Evolutionary conservation across 1,140 invertebrate genomes (phyloP), one percentile per base, ranked within the genome.

Genomic region (Elysia chlorotica): DNA sequence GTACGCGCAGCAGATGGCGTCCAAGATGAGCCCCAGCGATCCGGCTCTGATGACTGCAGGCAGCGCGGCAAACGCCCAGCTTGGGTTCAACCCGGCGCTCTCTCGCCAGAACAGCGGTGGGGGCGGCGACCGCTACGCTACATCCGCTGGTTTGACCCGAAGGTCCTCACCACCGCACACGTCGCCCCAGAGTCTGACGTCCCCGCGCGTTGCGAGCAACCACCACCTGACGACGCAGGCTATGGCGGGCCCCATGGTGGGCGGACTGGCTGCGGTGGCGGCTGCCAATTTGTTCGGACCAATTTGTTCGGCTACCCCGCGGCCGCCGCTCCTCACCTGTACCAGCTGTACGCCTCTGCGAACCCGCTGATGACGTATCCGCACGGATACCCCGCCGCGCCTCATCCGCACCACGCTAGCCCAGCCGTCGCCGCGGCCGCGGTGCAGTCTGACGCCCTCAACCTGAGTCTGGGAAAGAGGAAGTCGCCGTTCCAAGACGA

Each of bases 361-460:
- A 70, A 75, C 48, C 75, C 62, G 41, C 73, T 74, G 36, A 61
- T 81, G 21, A 69, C 68, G 56, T 77, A 78, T 36, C 65, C 76
- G 3, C 69, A 71, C 1, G 65, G 67, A n/a, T 38, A 70, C 57
- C 73, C 78, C 76, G 77, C 71, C 35, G 74, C 77, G 28, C 72
- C 75, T 30, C 83, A 83, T 68, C 72, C 75, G n/a, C 78, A 83
- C 69, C n/a, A n/a, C n/a, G n/a, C n/a, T n/a, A n/a, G n/a, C n/a
- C 65, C 76, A 4, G 71, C 73, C 1, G 65, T 66, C 23, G 56
- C 71, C 57, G 73, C 78, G 75, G 77, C 71, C 35, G 74, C 77
- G 28, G 74, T 76, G 28, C 83, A 83, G 71, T 73, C 75, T n/a
- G 79, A 83, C 69, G 83, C 83, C 21, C 77, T 85, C 36, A 83